Conservation (phyloP, 2,113 vertebrate genomes). For the Oryzias curvinotus region DNA sequence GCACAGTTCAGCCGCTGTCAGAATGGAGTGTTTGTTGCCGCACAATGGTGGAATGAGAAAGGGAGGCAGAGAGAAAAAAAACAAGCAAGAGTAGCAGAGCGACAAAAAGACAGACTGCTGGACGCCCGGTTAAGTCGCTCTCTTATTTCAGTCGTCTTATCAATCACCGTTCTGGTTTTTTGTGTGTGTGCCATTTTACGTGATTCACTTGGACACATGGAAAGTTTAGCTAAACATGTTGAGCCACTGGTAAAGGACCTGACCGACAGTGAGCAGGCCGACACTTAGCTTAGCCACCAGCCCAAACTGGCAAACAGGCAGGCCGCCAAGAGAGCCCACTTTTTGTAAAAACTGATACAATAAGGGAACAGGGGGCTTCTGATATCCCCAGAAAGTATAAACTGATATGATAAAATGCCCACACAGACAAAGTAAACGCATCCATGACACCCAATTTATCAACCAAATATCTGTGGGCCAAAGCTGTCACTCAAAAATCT, state of each 20-base stretch:
- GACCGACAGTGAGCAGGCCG: slow-evolving; percentile 43
- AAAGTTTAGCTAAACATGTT: slow-evolving; percentile 56
- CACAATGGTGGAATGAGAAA: slow-evolving; percentile 64
- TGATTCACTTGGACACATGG: slow-evolving; percentile 55
- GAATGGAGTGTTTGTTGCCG: slow-evolving; percentile 69
- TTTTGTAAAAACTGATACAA: slow-evolving; percentile 23
- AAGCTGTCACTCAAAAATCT: slow-evolving; percentile 18
- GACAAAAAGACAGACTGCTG: slow-evolving; percentile 65
- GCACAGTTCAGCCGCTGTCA: slow-evolving; percentile 69
- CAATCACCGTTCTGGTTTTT: slow-evolving; percentile 78
- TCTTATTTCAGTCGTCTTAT: slow-evolving; percentile 75
- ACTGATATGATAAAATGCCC: neutral
- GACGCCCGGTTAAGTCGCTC: slow-evolving; percentile 64
- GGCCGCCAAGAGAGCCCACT: slow-evolving; percentile 7
- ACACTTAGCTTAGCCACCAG: slow-evolving; percentile 38
- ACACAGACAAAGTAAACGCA: neutral
- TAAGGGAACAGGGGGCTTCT: slow-evolving; percentile 6
- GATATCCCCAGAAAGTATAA: neutral
- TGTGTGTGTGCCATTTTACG: slow-evolving; percentile 59
- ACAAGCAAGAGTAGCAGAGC: slow-evolving; percentile 57
- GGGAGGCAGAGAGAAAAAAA: slow-evolving; percentile 35
- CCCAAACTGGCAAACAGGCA: slow-evolving; percentile 24
- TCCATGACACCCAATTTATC: slow-evolving; percentile 1
- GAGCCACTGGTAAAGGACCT: slow-evolving; percentile 58
- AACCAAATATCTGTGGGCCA: slow-evolving; percentile 8